These are phyloP conservation scores for Drosophila mojavensis DNA, from an alignment of 1,140 invertebrate genomes.

Conservation along the genomic window DNA sequence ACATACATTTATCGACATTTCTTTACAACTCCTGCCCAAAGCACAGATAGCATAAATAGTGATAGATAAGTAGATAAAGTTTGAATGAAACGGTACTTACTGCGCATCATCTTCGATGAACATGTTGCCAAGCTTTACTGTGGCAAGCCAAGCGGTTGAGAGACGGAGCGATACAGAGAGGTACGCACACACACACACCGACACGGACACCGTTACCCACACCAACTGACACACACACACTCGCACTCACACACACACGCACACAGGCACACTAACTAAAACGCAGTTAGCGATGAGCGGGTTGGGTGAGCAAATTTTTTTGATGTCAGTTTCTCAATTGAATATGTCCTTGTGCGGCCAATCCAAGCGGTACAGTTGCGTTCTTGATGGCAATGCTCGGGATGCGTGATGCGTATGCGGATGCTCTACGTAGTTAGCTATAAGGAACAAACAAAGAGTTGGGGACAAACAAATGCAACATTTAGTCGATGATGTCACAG, in stretches of 20 bases:
- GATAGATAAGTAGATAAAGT: neutral
- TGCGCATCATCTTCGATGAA: slow-evolving; percentile 84
- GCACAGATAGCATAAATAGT: neutral
- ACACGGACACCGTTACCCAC: neutral
- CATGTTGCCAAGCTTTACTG: slow-evolving; percentile 63
- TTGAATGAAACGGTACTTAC: slow-evolving; percentile 65
- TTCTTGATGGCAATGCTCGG: slow-evolving; percentile 26
- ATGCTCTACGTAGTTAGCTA: slow-evolving; percentile 38
- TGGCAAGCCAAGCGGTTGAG: slow-evolving; percentile 26
- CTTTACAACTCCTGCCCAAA: too few relatives aligned
- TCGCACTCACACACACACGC: slow-evolving; percentile 6
- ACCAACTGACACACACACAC: neutral
- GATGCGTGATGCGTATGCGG: slow-evolving; percentile 39
- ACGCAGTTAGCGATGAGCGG: slow-evolving; percentile 10
- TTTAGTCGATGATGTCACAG: slow-evolving; percentile 46
- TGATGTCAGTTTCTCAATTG: slow-evolving; percentile 14
- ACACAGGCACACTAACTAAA: slow-evolving; percentile 6
- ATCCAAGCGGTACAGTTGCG: slow-evolving; percentile 13
- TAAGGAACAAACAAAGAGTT: slow-evolving; percentile 11
- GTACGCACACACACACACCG: neutral
- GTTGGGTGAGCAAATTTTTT: slow-evolving; percentile 16
- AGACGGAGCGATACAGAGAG: slow-evolving; percentile 12
- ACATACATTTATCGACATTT: too few relatives aligned
- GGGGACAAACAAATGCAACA: slow-evolving; percentile 57
- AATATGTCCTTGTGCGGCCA: slow-evolving; percentile 13